Percentiles rank a stretch among this genome's conserved stretches.
Conservation (phyloP, 2,797 vertebrate genomes). For the Iguana delicatissima region DNA sequence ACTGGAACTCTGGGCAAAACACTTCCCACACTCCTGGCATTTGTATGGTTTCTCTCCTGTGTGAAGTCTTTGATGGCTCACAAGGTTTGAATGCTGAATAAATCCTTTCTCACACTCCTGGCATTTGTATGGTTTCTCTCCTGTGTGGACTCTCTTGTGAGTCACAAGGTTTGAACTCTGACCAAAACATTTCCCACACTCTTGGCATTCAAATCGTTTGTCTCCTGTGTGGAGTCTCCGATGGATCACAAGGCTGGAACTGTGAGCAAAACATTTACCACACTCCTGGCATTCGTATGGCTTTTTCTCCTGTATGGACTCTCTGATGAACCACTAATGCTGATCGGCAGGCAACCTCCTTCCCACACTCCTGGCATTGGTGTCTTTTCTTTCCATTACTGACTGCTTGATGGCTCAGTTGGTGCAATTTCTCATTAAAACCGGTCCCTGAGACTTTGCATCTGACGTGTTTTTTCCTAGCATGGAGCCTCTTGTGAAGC, state of each 20-base stretch:
- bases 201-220: too few species aligned
- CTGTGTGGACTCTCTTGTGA: too few species aligned
- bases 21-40: too few species aligned
- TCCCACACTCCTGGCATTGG: background rate
- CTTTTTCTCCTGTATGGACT: background rate
- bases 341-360: background rate
- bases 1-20: too few species aligned
- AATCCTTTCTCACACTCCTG: too few species aligned
- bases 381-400: background rate
- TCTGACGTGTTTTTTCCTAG: background rate
- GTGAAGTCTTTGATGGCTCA: too few species aligned
- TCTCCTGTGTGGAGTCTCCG: too few species aligned
- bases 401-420: background rate
- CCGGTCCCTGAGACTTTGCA: background rate
- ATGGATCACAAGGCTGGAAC: background rate
- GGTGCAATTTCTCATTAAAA: background rate
- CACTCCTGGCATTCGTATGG: background rate
- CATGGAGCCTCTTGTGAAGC: background rate
- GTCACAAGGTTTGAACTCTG: accelerated
- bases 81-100: too few species aligned
- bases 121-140: too few species aligned
- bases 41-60: too few species aligned
- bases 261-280: background rate
- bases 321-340: background rate
- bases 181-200: too few species aligned